Percentiles rank a stretch among this genome's conserved stretches.
phyloP scores from a whole-genome alignment of 1,140 invertebrate species.

The Psilanteris sp. region DNA sequence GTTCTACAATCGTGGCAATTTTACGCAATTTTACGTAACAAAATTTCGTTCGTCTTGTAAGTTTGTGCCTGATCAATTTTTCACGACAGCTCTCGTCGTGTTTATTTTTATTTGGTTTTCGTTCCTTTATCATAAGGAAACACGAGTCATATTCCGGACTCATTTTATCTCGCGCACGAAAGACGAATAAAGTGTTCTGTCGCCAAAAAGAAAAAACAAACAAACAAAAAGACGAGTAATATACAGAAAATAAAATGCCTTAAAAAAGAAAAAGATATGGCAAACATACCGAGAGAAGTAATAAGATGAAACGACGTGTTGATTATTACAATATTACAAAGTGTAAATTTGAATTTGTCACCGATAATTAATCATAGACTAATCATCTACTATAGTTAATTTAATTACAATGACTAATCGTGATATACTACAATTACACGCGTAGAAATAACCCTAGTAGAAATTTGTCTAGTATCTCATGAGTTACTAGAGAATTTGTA shows the following conservation, averaged over 20 bases:
- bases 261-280: background rate
- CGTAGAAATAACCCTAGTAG: no score
- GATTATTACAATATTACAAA: no score
- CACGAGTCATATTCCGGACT: constrained; percentile 36
- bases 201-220: constrained; percentile 13
- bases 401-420: no score
- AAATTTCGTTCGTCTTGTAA: constrained; percentile 26
- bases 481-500: no score
- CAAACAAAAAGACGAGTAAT: constrained; percentile 3
- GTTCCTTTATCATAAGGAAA: constrained; percentile 40
- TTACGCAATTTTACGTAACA: constrained; percentile 29
- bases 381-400: no score
- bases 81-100: constrained; percentile 31
- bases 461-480: no score
- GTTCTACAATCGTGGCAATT: no score
- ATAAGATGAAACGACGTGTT: background rate
- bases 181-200: constrained; percentile 30
- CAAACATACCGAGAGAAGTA: background rate
- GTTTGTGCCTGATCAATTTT: constrained; percentile 54
- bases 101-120: constrained; percentile 50
- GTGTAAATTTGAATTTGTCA: no score
- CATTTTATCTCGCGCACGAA: constrained; percentile 28
- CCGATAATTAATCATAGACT: no score
- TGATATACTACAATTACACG: no score
- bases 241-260: background rate